Evolutionary conservation across 2,888 invertebrate species (phyloP), one percentile per base, ranked within the genome.

Genomic region (Salpingus planirostris): DNA sequence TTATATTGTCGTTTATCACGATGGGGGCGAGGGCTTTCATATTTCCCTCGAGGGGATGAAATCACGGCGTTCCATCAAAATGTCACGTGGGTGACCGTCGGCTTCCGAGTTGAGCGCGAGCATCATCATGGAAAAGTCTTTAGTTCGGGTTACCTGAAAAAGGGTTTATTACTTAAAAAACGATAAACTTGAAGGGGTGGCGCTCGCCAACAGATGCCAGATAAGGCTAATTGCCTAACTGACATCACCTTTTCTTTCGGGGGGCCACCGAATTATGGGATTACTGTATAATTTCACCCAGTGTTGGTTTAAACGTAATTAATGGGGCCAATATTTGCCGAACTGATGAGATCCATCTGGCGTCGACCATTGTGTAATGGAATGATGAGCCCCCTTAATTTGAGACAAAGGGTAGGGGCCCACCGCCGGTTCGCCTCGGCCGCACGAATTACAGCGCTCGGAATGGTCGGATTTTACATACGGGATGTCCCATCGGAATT

Each of bases 21-120:
- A n/a, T n/a, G n/a, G n/a, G n/a, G n/a, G n/a, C 40, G 35, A 33
- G 38, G 34, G 35, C 31, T 37, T 36, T 38, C 33, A 35, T 42
- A 47, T 49, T 49, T 47, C 49, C 49, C 46, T 26, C 21, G 45
- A 40, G 50, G 43, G 43, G 29, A 43, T 42, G 45, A 47, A 47
- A 49, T 46, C 44, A 49, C 43, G 40, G 39, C 46, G 38, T 43
- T 48, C 36, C 46, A 53, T 46, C 54, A 53, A 49, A 54, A 54
- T 45, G 54, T 50, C 49, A 47, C 45, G 38, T 38, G n/a, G 42
- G 33, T 47, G 47, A 46, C 47, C 49, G 46, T 44, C 34, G 30
- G 33, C 27, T 21, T 24, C 36, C 23, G 11, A n/a, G 14, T 18
- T 24, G 21, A 23, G 28, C n/a, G n/a, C n/a, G n/a, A n/a, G n/a